Evolutionary conservation across 2,888 invertebrate genomes (phyloP).

Genomic region (Carabus problematicus): DNA sequence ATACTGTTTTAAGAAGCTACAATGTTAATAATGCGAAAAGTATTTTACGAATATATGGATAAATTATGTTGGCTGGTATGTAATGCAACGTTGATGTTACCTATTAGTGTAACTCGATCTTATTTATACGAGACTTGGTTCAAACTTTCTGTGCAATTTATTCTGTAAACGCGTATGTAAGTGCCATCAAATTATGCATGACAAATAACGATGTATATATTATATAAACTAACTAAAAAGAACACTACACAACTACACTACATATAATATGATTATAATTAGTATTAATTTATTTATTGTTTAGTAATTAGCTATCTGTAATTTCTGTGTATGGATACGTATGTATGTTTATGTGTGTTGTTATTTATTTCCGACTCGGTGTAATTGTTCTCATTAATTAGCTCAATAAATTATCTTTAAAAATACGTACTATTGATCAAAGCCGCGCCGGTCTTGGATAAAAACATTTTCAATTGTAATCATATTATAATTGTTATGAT

Average conservation of each 20-base stretch:
- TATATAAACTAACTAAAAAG: background rate
- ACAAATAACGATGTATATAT: conserved; percentile 56
- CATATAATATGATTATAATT: conserved; percentile 8
- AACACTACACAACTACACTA: conserved; percentile 4
- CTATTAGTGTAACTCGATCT: conserved; percentile 47
- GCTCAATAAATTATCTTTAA: background rate
- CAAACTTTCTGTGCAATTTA: conserved; percentile 50
- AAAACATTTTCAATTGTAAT: background rate
- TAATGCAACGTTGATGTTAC: conserved; percentile 42
- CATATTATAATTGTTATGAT: background rate
- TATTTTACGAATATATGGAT: conserved; percentile 37
- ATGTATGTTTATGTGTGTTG: conserved; percentile 11
- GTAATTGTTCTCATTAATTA: conserved; percentile 15
- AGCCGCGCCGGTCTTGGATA: background rate
- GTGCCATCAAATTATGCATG: conserved; percentile 56
- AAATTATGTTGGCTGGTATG: conserved; percentile 26
- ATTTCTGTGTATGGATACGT: conserved; percentile 33
- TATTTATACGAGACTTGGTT: too few species aligned
- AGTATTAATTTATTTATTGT: conserved; percentile 33
- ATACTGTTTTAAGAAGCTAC: conserved; percentile 4
- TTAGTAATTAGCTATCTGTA: conserved; percentile 22
- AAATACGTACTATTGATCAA: background rate
- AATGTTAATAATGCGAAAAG: conserved; percentile 37
- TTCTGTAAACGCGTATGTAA: conserved; percentile 51
- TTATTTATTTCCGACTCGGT: conserved; percentile 23